Evolutionary conservation across 1,140 invertebrate genomes (phyloP).

Genomic region (Apis laboriosa): DNA sequence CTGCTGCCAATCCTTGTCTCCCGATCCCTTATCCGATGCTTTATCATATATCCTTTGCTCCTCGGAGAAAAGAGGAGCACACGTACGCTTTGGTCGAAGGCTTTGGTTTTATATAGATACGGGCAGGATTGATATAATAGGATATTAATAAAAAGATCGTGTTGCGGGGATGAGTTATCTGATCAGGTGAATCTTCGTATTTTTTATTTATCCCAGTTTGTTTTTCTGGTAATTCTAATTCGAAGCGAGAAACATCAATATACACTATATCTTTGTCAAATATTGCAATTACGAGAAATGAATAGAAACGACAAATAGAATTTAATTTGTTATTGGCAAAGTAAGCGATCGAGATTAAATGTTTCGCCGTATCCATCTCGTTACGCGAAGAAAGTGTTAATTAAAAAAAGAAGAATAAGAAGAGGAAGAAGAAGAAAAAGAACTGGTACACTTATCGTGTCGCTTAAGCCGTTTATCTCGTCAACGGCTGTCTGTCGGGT

Average conservation of each 20-base stretch:
- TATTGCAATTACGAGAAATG: no score
- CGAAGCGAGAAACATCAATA: no score
- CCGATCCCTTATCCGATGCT: constrained; percentile 76
- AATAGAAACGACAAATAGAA: no score
- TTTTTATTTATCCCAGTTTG: not conserved
- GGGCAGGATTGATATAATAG: constrained; percentile 51
- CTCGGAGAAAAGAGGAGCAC: not conserved
- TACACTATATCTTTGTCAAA: no score
- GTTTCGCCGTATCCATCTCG: constrained; percentile 37
- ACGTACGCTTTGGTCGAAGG: not conserved
- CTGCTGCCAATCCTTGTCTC: constrained; percentile 36
- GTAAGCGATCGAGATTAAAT: no score
- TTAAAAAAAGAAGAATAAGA: constrained; percentile 47
- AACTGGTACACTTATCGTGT: constrained; percentile 59
- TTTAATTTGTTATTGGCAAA: no score
- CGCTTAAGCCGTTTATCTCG: constrained; percentile 63
- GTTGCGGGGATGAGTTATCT: constrained; percentile 16
- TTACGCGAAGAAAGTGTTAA: constrained; percentile 53
- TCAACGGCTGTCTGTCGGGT: constrained; percentile 59
- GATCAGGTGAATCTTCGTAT: not conserved
- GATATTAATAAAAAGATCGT: constrained; percentile 64
- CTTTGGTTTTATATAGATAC: constrained; percentile 56
- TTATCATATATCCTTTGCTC: constrained; percentile 74
- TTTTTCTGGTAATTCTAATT: not conserved
- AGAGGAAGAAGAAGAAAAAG: not conserved